Conservation (phyloP, 2,113 vertebrate genomes). For the Channa maculata region DNA sequence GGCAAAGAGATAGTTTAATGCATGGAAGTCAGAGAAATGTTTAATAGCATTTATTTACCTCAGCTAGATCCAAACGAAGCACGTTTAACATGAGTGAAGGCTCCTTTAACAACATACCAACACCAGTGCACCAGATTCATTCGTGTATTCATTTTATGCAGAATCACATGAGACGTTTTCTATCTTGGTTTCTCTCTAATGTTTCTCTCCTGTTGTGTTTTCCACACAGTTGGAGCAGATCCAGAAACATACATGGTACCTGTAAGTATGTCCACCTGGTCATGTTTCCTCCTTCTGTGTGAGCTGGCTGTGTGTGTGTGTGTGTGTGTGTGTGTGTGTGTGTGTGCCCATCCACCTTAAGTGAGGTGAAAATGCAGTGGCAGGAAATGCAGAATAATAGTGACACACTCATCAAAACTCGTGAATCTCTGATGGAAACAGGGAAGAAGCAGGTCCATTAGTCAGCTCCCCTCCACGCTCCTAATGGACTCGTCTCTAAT, state of each 20-base stretch:
- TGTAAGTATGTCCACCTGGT: slow-evolving; percentile 88
- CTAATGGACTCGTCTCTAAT: slow-evolving; percentile 21
- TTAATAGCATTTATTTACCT: too few species aligned
- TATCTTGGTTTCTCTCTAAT: background rate
- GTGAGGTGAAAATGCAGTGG: background rate
- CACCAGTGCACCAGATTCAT: too few species aligned
- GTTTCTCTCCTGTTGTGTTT: slow-evolving; percentile 43
- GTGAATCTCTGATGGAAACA: background rate
- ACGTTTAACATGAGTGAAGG: too few species aligned
- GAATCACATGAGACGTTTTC: too few species aligned
- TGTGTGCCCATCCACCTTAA: background rate
- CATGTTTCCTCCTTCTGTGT: background rate
- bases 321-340: background rate
- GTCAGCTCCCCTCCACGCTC: background rate
- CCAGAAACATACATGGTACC: slow-evolving; percentile 99
- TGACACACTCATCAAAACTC: slow-evolving; percentile 9
- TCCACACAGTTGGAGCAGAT: slow-evolving; percentile 96
- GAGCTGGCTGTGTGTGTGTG: background rate
- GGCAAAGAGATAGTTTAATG: too few species aligned
- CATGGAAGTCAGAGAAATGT: too few species aligned
- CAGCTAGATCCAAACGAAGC: too few species aligned
- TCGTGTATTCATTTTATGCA: too few species aligned
- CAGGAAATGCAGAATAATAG: background rate
- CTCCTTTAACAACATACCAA: too few species aligned
- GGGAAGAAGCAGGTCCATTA: slow-evolving; percentile 26